phyloP scores from a whole-genome alignment of 2,797 vertebrate genomes.

The Ctenopoma multispine region DNA sequence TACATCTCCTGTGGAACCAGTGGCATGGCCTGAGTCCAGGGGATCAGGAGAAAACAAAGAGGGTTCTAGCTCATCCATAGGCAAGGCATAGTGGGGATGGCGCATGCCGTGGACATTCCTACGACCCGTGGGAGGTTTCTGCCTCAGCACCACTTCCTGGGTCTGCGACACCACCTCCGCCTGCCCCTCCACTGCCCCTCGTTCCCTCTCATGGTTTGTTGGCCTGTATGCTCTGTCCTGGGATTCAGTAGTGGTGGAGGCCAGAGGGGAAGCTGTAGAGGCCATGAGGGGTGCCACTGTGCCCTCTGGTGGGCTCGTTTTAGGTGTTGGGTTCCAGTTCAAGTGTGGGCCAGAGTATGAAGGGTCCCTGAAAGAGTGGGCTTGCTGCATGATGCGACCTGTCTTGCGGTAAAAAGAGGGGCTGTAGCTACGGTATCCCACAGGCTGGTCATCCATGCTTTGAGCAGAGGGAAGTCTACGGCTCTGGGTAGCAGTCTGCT shows the following conservation, averaged over 20 bases:
- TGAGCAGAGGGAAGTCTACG: constrained; percentile 82
- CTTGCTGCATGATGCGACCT: constrained; percentile 90
- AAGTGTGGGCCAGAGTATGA: constrained; percentile 89
- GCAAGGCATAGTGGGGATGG: constrained; percentile 89
- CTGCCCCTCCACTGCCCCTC: constrained; percentile 71
- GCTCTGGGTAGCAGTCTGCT: constrained; percentile 68
- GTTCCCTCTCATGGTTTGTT: constrained; percentile 86
- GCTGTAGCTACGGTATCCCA: constrained; percentile 98
- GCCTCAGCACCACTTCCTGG: constrained; percentile 93
- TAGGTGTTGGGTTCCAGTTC: constrained; percentile 83
- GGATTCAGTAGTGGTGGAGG: constrained; percentile 66
- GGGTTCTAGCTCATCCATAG: constrained; percentile 87
- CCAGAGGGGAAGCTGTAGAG: constrained; percentile 45
- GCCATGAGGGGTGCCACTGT: constrained; percentile 39
- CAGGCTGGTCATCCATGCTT: constrained; percentile 88
- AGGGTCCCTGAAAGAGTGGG: constrained; percentile 93
- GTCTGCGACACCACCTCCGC: constrained; percentile 81
- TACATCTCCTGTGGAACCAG: constrained; percentile 61
- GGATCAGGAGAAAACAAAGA: constrained; percentile 80
- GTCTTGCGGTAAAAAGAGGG: constrained; percentile 96
- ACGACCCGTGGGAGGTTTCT: constrained; percentile 93
- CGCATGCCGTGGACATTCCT: constrained; percentile 83
- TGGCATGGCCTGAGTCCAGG: constrained; percentile 43
- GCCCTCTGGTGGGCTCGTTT: constrained; percentile 80
- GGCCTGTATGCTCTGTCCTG: constrained; percentile 79